Base-by-base conservation (phyloP, 2,113 vertebrate species). In the Phodopus roborovskii region DNA sequence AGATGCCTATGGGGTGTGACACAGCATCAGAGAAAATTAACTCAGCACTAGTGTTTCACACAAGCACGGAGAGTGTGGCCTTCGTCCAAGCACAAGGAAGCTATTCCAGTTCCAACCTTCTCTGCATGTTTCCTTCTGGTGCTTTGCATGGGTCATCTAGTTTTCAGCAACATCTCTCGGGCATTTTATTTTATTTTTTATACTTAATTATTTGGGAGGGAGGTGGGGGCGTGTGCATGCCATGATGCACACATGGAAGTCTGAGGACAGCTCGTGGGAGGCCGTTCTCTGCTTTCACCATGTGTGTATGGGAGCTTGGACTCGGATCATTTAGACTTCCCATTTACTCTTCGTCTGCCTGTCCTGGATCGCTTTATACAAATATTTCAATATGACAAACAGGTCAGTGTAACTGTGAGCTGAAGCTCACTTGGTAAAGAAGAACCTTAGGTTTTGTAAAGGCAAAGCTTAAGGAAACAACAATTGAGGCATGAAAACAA, bases 381-480 rank as follows among this genome's bases (percentile, higher is more conserved):
- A 71, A 42, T 73, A 50, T 77, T 53, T 5, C 1, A 53, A 79
- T 62, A 33, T 15, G 42, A 62, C 50, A 20, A 56, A 36, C 33
- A 64, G 82, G n/a, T 64, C 12, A 75, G 22, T 26, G 26, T 48
- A 75, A 70, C 26, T 42, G 19, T 50, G 19, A 42, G 74, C 62
- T 13, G 70, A 50, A 11, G n/a, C 10, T 88, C 7, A 1, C 62
- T 70, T 71, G 68, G 81, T 26, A 84, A 15, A 58, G 45, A 48
- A 48, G 60, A 82, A 89, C 85, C 79, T 62, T 94, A 60, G 13
- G n/a, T 86, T 96, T 96, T 50, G 62, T 83, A 84, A 83, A 85
- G 60, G 39, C 64, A 91, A 83, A 88, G 70, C 73, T 95, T 58
- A 81, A 85, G 62, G 36, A 78, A 58, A 71, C 74, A 82, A 39